Evolutionary conservation across 1,140 invertebrate genomes (phyloP).

Genomic region (Brachionus manjavacas): DNA sequence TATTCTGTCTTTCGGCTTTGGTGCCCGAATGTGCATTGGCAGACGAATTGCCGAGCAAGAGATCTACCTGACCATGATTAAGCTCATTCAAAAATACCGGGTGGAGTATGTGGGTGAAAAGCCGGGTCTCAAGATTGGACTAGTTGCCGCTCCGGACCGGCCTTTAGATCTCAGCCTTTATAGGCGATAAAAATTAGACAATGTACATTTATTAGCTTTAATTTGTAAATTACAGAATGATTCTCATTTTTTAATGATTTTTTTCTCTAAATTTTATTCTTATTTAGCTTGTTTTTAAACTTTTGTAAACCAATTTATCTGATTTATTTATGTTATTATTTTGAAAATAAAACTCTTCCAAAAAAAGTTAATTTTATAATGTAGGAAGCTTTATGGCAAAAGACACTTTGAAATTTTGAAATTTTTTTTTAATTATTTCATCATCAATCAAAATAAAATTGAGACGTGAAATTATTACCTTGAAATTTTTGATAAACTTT

Average conservation of each 20-base stretch:
- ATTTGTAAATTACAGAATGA: neutral
- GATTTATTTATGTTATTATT: neutral
- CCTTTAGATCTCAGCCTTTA: constrained; percentile 25
- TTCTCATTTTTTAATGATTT: neutral
- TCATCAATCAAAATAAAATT: too few relatives aligned
- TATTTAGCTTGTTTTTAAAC: neutral
- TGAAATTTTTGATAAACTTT: too few relatives aligned
- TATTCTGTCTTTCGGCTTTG: constrained; percentile 80
- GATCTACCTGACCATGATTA: constrained; percentile 56
- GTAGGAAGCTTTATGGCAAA: too few relatives aligned
- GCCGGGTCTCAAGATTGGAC: constrained; percentile 25
- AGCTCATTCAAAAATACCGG: constrained; percentile 14
- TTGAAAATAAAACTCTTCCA: neutral
- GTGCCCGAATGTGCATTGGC: constrained; percentile 77
- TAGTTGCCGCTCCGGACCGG: neutral
- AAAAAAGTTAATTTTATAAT: too few relatives aligned
- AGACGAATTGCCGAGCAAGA: constrained; percentile 80
- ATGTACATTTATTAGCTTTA: neutral
- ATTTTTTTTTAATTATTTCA: too few relatives aligned
- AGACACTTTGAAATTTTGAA: too few relatives aligned
- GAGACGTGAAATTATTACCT: too few relatives aligned
- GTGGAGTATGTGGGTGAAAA: constrained; percentile 3
- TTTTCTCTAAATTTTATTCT: neutral
- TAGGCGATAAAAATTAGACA: neutral
- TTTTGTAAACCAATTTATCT: neutral